phyloP scores from a whole-genome alignment of 2,113 vertebrate species.

The Rissa tridactyla region DNA sequence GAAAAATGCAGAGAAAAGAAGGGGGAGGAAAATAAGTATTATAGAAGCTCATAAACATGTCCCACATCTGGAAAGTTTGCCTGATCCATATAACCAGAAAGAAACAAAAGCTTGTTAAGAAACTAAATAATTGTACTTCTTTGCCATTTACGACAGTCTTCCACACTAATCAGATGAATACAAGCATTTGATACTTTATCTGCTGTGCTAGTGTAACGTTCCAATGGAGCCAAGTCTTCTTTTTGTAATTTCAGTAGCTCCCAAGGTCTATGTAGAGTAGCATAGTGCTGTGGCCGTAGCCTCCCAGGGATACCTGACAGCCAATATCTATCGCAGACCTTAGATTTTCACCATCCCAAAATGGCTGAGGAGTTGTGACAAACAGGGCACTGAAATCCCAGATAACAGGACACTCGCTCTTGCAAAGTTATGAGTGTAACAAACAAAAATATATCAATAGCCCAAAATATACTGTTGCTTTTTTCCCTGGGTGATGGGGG shows the following conservation, averaged over 20 bases:
- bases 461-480: neutral
- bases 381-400: neutral
- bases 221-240: neutral
- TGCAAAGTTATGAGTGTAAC: neutral
- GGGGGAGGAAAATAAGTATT: neutral
- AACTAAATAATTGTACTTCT: neutral
- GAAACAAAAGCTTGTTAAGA: neutral
- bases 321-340: fast-evolving
- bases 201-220: neutral
- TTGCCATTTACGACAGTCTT: neutral
- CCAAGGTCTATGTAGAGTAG: neutral
- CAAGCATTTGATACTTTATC: neutral
- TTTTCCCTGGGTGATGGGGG: neutral
- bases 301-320: neutral
- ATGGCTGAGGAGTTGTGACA: neutral
- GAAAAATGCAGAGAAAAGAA: neutral
- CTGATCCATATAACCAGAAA: neutral
- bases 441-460: neutral
- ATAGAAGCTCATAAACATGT: neutral
- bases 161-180: neutral
- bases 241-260: neutral
- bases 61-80: neutral
- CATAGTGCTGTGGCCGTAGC: neutral
- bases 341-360: neutral
- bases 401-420: neutral